These are phyloP conservation scores for Harpegnathos saltator DNA, from an alignment of 1,140 invertebrate species.

Conservation along the genomic window DNA sequence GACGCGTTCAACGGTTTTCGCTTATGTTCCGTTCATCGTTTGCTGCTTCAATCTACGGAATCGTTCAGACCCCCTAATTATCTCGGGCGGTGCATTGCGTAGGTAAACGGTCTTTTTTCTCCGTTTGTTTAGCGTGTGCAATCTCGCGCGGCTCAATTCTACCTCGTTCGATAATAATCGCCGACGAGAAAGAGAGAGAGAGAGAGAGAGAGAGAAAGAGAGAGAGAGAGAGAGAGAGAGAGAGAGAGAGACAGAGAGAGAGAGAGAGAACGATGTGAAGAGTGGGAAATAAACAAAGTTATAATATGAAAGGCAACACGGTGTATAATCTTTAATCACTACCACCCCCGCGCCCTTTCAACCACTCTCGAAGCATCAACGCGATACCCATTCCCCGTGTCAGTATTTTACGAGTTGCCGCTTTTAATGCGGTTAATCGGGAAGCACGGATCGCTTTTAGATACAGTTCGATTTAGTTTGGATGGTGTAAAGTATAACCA, in stretches of 20 bases:
- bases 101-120: too few relatives aligned
- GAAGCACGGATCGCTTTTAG: too few relatives aligned
- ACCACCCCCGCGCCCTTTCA: background rate
- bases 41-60: too few relatives aligned
- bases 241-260: background rate
- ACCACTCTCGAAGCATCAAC: background rate
- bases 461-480: too few relatives aligned
- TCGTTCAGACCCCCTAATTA: too few relatives aligned
- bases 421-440: slow-evolving; percentile 3
- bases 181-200: background rate
- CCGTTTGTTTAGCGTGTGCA: too few relatives aligned
- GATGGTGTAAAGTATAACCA: too few relatives aligned
- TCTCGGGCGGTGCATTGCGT: too few relatives aligned
- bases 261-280: background rate
- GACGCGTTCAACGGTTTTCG: too few relatives aligned
- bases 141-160: slow-evolving; percentile 5
- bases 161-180: background rate
- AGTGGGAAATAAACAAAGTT: slow-evolving; percentile 38
- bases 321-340: slow-evolving; percentile 27
- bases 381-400: background rate
- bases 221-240: slow-evolving; percentile 1
- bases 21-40: too few relatives aligned
- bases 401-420: slow-evolving; percentile 44
- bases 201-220: background rate
- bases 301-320: slow-evolving; percentile 28